Conservation (phyloP, 2,797 vertebrate genomes). For the Denticeps clupeoides region DNA sequence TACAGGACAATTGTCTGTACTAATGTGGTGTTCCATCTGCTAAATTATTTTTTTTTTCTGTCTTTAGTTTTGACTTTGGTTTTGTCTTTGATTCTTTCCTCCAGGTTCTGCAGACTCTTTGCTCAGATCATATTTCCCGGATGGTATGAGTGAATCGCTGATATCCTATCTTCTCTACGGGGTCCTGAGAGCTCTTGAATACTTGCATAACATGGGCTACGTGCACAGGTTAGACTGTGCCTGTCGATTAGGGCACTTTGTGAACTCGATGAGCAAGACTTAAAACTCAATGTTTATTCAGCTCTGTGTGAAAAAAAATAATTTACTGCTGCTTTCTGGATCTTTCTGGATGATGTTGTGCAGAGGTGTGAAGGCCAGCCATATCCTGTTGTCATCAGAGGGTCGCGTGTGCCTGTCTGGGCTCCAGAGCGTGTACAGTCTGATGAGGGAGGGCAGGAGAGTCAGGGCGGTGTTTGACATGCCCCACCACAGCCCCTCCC, state of each 20-base stretch:
- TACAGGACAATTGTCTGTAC: background rate
- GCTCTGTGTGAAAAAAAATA: too few relatives aligned
- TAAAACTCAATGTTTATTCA: too few relatives aligned
- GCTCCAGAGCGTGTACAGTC: conserved; percentile 81
- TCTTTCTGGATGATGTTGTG: too few relatives aligned
- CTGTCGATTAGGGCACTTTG: too few relatives aligned
- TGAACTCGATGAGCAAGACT: too few relatives aligned
- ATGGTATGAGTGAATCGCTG: conserved; percentile 92
- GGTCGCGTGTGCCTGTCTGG: conserved; percentile 89
- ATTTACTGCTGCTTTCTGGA: too few relatives aligned
- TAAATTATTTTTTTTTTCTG: background rate
- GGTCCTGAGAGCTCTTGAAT: conserved; percentile 79
- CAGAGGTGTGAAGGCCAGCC: conserved; percentile 94
- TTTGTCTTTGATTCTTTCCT: conserved; percentile 12
- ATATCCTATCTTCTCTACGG: conserved; percentile 86
- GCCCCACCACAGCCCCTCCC: conserved; percentile 82
- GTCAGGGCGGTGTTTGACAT: conserved; percentile 83
- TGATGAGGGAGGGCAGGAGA: conserved; percentile 82
- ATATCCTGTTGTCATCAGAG: conserved; percentile 88
- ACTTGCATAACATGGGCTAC: conserved; percentile 88
- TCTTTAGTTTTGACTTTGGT: conserved; percentile 3
- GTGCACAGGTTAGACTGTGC: conserved; percentile 76
- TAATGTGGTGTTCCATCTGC: too few relatives aligned
- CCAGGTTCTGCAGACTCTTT: conserved; percentile 84
- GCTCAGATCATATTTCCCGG: conserved; percentile 81